A percentile compares a stretch with the other conserved stretches of the same genome.
Conservation (phyloP, 2,113 vertebrate genomes). For the Cyanocitta stelleri region DNA sequence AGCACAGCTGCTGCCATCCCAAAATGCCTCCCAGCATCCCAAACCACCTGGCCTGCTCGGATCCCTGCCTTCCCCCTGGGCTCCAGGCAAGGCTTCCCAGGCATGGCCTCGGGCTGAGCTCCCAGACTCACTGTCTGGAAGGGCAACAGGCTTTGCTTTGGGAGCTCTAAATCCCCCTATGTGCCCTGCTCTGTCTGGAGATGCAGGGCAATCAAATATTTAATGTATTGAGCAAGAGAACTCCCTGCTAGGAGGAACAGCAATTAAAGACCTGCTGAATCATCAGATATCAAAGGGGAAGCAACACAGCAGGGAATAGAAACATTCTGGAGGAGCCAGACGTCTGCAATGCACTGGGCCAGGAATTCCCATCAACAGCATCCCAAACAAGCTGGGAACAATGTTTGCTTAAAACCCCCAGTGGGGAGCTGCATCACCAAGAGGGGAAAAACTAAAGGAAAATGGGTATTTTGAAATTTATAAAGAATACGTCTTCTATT, state of each 20-base stretch:
- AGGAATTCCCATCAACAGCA: constrained; percentile 17
- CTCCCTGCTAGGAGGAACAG: constrained; percentile 4
- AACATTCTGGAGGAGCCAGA: constrained; percentile 1
- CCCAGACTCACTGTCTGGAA: not conserved
- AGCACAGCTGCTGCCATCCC: not conserved
- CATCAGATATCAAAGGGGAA: constrained; percentile 36
- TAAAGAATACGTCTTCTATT: not conserved
- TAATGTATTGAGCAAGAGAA: not conserved
- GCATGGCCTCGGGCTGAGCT: not conserved
- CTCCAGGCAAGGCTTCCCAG: not conserved
- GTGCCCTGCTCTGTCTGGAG: not conserved
- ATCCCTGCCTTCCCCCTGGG: accelerated
- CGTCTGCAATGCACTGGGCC: not conserved
- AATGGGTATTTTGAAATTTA: not conserved
- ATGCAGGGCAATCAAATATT: constrained; percentile 41
- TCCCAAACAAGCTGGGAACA: not conserved
- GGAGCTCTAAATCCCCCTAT: not conserved
- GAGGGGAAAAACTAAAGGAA: not conserved
- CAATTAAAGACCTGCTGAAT: constrained; percentile 54
- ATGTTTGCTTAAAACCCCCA: not conserved
- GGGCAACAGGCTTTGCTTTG: not conserved
- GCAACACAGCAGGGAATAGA: not conserved
- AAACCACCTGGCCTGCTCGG: not conserved
- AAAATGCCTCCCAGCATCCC: not conserved
- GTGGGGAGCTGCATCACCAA: not conserved